phyloP scores from a whole-genome alignment of 2,113 vertebrate genomes.

The Labeo catla region DNA sequence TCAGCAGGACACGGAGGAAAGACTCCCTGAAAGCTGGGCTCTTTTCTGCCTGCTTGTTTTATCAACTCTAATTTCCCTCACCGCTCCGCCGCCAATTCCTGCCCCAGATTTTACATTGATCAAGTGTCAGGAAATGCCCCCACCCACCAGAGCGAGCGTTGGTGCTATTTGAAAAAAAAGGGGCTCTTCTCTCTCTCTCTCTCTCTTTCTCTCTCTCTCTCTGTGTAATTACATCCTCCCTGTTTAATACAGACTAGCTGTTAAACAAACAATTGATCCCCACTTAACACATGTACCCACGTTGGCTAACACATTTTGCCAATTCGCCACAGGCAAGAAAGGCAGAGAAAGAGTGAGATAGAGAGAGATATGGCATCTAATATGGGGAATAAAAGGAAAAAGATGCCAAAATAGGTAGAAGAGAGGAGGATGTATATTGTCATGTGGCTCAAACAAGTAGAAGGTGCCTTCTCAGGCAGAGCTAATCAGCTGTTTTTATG shows the following conservation, averaged over 20 bases:
- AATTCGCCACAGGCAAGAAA: slow-evolving; percentile 84
- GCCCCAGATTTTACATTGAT: slow-evolving; percentile 78
- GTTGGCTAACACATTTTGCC: slow-evolving; percentile 88
- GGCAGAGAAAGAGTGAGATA: slow-evolving; percentile 3
- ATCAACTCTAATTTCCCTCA: slow-evolving; percentile 77
- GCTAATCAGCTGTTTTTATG: slow-evolving; percentile 69
- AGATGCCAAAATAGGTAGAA: slow-evolving; percentile 7
- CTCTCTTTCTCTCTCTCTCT: slow-evolving; percentile 66
- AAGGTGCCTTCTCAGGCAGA: slow-evolving; percentile 74
- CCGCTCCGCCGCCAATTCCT: slow-evolving; percentile 71
- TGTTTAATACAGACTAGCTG: slow-evolving; percentile 81
- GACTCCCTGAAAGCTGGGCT: slow-evolving; percentile 67
- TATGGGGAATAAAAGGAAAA: background rate
- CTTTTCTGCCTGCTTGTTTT: slow-evolving; percentile 66
- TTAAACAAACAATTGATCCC: slow-evolving; percentile 85
- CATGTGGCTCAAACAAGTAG: slow-evolving; percentile 61
- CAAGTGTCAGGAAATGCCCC: slow-evolving; percentile 62
- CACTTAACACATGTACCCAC: slow-evolving; percentile 80
- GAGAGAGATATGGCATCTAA: slow-evolving; percentile 15
- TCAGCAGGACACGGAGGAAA: slow-evolving; percentile 74
- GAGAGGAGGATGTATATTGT: background rate
- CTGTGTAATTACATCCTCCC: slow-evolving; percentile 83
- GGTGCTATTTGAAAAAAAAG: background rate
- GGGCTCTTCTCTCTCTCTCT: slow-evolving; percentile 25
- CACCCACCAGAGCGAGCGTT: slow-evolving; percentile 25